phyloP scores from a whole-genome alignment of 2,797 vertebrate species.

The Paguma larvata region DNA sequence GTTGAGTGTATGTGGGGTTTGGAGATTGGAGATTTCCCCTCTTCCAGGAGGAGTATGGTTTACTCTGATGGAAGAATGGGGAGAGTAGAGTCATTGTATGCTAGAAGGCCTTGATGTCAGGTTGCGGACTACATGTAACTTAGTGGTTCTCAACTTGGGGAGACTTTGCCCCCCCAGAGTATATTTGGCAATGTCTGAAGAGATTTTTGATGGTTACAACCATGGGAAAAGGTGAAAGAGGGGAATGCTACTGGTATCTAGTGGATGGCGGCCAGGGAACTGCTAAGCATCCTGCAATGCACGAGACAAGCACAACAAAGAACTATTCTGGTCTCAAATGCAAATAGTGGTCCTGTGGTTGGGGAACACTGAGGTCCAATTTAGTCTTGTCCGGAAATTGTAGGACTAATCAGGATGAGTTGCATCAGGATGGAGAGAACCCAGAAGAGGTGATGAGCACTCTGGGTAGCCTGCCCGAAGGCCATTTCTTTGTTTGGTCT shows the following conservation, averaged over 20 bases:
- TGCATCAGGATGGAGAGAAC: not conserved
- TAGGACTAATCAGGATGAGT: not conserved
- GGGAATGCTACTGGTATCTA: not conserved
- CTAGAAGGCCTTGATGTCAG: not conserved
- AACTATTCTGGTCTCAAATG: not conserved
- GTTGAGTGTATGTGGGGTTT: not conserved
- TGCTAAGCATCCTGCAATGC: not conserved
- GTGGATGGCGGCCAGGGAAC: not conserved
- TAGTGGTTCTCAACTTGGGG: not conserved
- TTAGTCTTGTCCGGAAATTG: not conserved
- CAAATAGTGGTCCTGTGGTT: no score
- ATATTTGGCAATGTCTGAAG: not conserved
- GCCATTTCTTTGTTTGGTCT: not conserved
- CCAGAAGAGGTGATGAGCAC: not conserved
- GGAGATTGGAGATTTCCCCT: not conserved
- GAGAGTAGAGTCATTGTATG: not conserved
- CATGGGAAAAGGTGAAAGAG: not conserved
- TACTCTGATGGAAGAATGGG: not conserved
- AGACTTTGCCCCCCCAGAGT: not conserved
- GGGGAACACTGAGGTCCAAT: not conserved
- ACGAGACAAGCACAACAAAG: not conserved
- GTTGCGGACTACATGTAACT: not conserved
- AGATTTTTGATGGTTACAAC: not conserved
- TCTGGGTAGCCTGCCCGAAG: not conserved
- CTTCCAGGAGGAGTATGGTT: not conserved